These are phyloP conservation scores for Aselliscus stoliczkanus DNA, from an alignment of 2,797 vertebrate species.

Conservation along the genomic window DNA sequence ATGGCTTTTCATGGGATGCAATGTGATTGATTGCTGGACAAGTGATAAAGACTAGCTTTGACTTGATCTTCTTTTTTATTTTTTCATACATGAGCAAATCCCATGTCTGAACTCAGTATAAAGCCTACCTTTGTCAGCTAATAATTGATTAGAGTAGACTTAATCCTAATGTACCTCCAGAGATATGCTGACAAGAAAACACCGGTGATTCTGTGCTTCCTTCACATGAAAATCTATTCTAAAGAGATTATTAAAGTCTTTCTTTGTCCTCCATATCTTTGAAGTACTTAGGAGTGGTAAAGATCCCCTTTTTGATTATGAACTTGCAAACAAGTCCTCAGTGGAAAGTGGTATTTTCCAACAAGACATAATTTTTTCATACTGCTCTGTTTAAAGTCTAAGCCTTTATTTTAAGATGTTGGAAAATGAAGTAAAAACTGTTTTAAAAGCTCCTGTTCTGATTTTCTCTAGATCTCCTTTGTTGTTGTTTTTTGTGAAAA, in stretches of 20 bases:
- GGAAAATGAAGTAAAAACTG: slow-evolving; percentile 29
- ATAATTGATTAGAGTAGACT: background rate
- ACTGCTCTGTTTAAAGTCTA: background rate
- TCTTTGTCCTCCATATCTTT: background rate
- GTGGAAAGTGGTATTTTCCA: background rate
- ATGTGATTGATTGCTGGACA: background rate
- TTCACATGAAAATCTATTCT: background rate
- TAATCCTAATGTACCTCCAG: background rate
- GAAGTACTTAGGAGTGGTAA: slow-evolving; percentile 22
- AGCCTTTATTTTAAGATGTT: background rate
- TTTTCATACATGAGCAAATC: background rate
- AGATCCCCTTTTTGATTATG: background rate
- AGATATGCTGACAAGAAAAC: background rate
- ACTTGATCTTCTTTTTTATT: background rate
- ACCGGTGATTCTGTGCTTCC: background rate
- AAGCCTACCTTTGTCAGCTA: background rate
- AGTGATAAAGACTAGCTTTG: background rate
- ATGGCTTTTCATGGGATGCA: background rate
- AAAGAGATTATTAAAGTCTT: background rate
- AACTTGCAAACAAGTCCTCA: slow-evolving; percentile 18
- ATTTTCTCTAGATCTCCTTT: background rate
- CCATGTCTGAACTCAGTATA: background rate
- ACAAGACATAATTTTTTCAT: slow-evolving; percentile 12
- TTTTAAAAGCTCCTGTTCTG: slow-evolving; percentile 1
- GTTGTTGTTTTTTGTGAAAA: slow-evolving; percentile 40